Base-by-base conservation (phyloP, 1,140 invertebrate genomes). In the Ganaspis sp. region DNA sequence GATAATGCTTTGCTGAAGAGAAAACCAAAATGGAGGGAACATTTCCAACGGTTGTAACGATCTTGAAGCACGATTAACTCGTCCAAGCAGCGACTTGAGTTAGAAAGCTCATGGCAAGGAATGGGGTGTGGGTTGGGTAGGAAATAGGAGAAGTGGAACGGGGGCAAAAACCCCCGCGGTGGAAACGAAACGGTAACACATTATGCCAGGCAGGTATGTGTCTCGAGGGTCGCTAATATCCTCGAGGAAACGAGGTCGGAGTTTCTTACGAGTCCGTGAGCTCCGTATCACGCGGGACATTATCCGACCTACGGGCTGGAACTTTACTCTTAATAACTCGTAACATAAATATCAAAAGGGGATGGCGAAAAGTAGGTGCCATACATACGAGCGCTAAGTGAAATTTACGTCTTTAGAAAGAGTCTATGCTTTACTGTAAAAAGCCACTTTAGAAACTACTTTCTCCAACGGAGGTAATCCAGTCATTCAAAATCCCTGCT, bases 251-350 rank as follows among this genome's bases (percentile, higher is more conserved):
- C 76, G 76, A 26, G 71, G 75, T 54, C 17, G 37, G 12, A 19
- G 64, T 78, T 73, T 58, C 73, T 38, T 12, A 26, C 70, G 73
- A 58, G 38, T 11, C 53, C n/a, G 54, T 53, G 58, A 64, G 58
- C 12, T 34, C 49, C 42, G 23, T 40, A 69, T 74, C 71, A 54
- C 53, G 70, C 45, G 72, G 72, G 69, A 74, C 72, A 70, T 81
- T 75, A 15, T 58, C 70, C 76, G 73, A 17, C 74, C 21, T 79
- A 79, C 75, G 74, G 72, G 70, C 42, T 79, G 74, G 76, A 79
- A 79, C 77, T 79, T 79, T 79, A 64, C 74, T 76, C 79, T 81
- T 81, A 79, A 79, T 81, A 81, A 81, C 77, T 73, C 79, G 79
- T 69, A 81, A 75, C 79, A 81, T 81, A 81, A 81, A 81, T 81